A percentile compares a stretch with the other conserved stretches of the same genome.
phyloP scores from a whole-genome alignment of 2,797 vertebrate species.

The Sebastes cheni region DNA sequence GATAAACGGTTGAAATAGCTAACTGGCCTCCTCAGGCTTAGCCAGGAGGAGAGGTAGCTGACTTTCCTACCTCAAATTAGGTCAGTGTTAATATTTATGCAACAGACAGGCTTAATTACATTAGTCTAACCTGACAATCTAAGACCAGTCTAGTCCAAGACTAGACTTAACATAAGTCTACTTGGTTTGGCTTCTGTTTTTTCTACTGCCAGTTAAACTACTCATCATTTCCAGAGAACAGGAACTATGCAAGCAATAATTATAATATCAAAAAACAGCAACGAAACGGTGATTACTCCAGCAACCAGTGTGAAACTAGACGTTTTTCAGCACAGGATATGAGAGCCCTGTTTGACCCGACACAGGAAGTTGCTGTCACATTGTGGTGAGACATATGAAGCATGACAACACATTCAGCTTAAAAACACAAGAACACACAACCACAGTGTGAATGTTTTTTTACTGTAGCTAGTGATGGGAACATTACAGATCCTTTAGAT shows the following conservation, averaged over 20 bases:
- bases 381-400: neutral
- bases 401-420: neutral
- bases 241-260: neutral
- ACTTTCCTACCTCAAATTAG: too few relatives aligned
- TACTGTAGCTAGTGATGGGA: neutral
- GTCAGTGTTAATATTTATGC: too few relatives aligned
- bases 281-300: neutral
- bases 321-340: constrained; percentile 24
- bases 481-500: neutral
- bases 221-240: neutral
- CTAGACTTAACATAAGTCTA: too few relatives aligned
- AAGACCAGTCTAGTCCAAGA: too few relatives aligned
- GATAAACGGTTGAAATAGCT: too few relatives aligned
- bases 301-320: neutral
- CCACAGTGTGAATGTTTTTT: neutral
- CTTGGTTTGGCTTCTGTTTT: neutral
- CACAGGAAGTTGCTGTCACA: constrained; percentile 54
- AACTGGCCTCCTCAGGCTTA: too few relatives aligned
- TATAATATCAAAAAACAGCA: neutral
- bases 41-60: too few relatives aligned
- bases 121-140: too few relatives aligned
- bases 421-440: neutral
- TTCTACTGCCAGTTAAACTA: neutral
- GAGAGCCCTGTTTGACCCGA: constrained; percentile 2
- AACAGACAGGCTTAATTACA: too few relatives aligned